Percentiles rank a stretch among this genome's conserved stretches.
Evolutionary conservation across 2,797 vertebrate genomes (phyloP).

Genomic region (Phaenicophaeus curvirostris): DNA sequence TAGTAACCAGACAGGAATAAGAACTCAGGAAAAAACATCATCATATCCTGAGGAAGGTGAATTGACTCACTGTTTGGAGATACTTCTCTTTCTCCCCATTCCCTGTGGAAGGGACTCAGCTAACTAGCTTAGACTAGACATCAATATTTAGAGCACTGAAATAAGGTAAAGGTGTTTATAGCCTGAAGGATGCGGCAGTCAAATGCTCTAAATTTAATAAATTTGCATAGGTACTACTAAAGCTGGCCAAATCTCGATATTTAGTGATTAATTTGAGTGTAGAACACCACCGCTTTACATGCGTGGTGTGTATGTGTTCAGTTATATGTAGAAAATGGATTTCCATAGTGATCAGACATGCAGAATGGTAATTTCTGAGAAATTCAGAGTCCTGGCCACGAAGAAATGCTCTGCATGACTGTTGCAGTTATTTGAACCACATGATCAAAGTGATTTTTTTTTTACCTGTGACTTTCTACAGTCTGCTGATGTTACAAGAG

Average conservation of each 20-base stretch:
- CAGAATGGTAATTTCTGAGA: slow-evolving; percentile 61
- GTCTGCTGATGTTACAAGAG: not conserved
- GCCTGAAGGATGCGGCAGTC: not conserved
- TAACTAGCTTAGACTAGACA: not conserved
- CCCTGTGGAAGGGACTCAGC: not conserved
- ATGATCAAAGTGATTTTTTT: not conserved
- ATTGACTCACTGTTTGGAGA: not conserved
- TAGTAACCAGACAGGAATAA: not conserved
- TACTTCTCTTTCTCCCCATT: not conserved
- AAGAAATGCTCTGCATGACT: slow-evolving; percentile 42
- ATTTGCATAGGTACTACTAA: not conserved
- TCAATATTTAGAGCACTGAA: not conserved
- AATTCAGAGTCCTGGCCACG: not conserved
- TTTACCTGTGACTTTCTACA: not conserved
- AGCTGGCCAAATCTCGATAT: not conserved
- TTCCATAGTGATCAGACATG: slow-evolving; percentile 61
- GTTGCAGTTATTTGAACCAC: slow-evolving; percentile 38
- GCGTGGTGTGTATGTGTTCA: not conserved
- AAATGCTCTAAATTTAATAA: not conserved
- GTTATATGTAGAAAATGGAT: slow-evolving; percentile 59
- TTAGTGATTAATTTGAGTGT: not conserved
- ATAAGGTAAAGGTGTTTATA: not conserved
- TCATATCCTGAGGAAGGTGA: not conserved
- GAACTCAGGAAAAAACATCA: not conserved
- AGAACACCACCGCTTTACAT: not conserved